phyloP scores from a whole-genome alignment of 2,888 invertebrate genomes.

The Leptopterna dolabrata region DNA sequence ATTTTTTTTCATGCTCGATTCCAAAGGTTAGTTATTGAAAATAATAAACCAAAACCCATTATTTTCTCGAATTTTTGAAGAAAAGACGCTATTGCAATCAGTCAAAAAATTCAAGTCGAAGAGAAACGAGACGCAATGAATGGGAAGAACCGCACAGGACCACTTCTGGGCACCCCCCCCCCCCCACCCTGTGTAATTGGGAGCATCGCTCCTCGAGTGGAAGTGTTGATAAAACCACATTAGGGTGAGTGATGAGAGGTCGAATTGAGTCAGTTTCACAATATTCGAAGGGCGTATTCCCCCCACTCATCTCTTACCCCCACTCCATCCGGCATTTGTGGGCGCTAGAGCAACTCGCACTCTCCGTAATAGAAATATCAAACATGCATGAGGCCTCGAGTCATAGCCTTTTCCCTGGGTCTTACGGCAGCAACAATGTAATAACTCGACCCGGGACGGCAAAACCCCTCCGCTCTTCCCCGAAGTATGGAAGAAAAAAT shows the following conservation, averaged over 20 bases:
- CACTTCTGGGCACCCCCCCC: too few relatives aligned
- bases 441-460: background rate
- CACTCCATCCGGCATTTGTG: background rate
- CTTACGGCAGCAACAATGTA: conserved; percentile 35
- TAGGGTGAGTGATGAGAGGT: conserved; percentile 38
- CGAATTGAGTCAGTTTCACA: conserved; percentile 29
- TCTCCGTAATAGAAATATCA: conserved; percentile 54
- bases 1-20: too few relatives aligned
- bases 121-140: too few relatives aligned
- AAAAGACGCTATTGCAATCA: too few relatives aligned
- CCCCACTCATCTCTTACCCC: background rate
- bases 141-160: too few relatives aligned
- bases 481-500: background rate
- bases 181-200: background rate
- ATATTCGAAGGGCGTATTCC: background rate
- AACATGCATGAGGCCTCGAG: conserved; percentile 50
- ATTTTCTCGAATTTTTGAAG: too few relatives aligned
- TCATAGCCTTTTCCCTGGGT: background rate
- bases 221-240: conserved; percentile 6
- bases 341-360: conserved; percentile 30
- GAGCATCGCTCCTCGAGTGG: background rate
- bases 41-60: too few relatives aligned
- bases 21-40: too few relatives aligned
- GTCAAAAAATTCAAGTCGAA: too few relatives aligned
- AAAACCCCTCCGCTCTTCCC: too few relatives aligned